A percentile compares a stretch with the other conserved stretches of the same genome.
phyloP scores from a whole-genome alignment of 2,113 vertebrate genomes.

The Hemiscyllium ocellatum region DNA sequence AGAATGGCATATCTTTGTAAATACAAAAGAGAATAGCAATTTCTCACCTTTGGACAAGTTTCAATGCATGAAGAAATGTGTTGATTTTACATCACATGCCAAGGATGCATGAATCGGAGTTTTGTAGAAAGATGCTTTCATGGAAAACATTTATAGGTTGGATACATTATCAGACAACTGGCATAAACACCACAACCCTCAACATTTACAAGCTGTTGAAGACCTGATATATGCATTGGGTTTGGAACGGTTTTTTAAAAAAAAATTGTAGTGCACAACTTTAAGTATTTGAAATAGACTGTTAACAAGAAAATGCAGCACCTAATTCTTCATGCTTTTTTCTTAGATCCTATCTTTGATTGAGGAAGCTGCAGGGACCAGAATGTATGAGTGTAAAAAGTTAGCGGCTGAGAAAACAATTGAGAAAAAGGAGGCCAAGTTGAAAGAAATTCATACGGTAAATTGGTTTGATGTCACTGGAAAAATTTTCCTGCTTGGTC shows the following conservation, averaged over 20 bases:
- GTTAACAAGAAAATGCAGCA: neutral
- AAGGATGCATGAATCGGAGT: neutral
- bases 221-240: neutral
- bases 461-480: neutral
- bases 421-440: slow-evolving; percentile 85
- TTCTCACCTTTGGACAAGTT: neutral
- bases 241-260: neutral
- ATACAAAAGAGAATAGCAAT: neutral
- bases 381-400: slow-evolving; percentile 95
- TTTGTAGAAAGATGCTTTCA: neutral
- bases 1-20: neutral
- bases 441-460: slow-evolving; percentile 80
- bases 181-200: neutral
- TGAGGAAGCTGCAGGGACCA: slow-evolving; percentile 92
- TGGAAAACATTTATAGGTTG: neutral
- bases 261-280: neutral
- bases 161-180: neutral
- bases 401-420: slow-evolving; percentile 80
- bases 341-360: slow-evolving; percentile 86
- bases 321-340: neutral
- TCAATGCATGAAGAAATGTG: neutral
- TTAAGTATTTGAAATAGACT: neutral
- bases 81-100: neutral
- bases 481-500: neutral
- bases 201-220: neutral